Conservation (phyloP, 2,113 vertebrate species). For the Synodontis membranacea region DNA sequence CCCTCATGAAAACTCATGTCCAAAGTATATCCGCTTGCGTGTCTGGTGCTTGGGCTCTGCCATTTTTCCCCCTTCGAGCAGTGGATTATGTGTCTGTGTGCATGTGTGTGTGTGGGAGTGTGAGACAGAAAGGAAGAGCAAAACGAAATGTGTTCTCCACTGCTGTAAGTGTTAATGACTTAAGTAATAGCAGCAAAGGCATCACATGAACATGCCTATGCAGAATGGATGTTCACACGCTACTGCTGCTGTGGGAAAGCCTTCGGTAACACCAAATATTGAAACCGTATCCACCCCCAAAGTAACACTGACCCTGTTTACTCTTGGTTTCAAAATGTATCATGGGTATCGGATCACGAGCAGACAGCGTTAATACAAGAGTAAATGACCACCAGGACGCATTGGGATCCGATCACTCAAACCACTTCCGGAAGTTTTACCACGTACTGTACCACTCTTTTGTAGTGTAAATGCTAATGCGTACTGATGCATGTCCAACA, state of each 20-base stretch:
- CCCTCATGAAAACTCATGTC: slow-evolving; percentile 56
- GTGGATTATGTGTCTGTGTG: slow-evolving; percentile 35
- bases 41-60: slow-evolving; percentile 55
- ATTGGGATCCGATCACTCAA: too few relatives aligned
- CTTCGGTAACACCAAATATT: not conserved
- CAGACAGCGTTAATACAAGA: too few relatives aligned
- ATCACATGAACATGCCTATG: slow-evolving; percentile 52
- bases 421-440: too few relatives aligned
- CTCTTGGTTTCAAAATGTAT: too few relatives aligned
- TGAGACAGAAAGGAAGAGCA: slow-evolving; percentile 26
- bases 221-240: slow-evolving; percentile 52
- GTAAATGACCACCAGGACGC: too few relatives aligned
- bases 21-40: slow-evolving; percentile 63
- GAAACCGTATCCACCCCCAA: not conserved
- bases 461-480: too few relatives aligned
- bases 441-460: too few relatives aligned
- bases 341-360: too few relatives aligned
- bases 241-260: slow-evolving; percentile 39
- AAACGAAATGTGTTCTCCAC: slow-evolving; percentile 61
- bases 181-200: slow-evolving; percentile 51
- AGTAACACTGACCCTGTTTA: too few relatives aligned
- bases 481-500: too few relatives aligned
- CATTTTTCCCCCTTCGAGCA: slow-evolving; percentile 21
- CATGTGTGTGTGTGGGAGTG: slow-evolving; percentile 7
- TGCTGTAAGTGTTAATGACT: slow-evolving; percentile 62